Base-by-base conservation (phyloP, 1,140 invertebrate genomes). In the Fopius arisanus region DNA sequence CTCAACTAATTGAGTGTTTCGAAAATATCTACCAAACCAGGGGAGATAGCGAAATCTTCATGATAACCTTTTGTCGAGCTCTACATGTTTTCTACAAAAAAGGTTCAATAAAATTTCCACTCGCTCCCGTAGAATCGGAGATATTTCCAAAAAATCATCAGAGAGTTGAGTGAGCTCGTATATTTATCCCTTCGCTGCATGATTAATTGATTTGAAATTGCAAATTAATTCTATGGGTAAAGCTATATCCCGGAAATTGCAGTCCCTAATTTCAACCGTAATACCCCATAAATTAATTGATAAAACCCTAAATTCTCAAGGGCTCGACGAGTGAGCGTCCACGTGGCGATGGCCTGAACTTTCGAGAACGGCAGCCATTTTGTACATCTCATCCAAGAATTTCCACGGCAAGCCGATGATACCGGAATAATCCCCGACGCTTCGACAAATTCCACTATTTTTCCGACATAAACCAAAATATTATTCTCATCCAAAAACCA, bases 321-420 rank as follows among this genome's bases (percentile, higher is more conserved):
- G 43, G 43, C n/a, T 10, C 43, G n/a, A n/a, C 43, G 16, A 48
- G 43, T 33, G 28, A 28, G 63, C 69, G 73, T 86, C 84, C 86
- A 87, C 86, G 86, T 87, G 86, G 85, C 85, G 79, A 75, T 75
- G 67, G 65, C 23, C n/a, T 83, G 84, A 87, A 85, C 77, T 77
- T 86, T 85, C 85, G 81, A 83, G 83, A 86, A 86, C 74, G 75
- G 79, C 83, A 74, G 85, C 86, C 86, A 87, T 87, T 86, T 87
- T 87, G 86, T 87, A 82, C 76, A 78, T 79, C 76, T 77, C 77
- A 59, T 59, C 62, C 3, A 16, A 65, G 71, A 75, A 43, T 68
- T 73, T 65, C 31, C 43, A 48, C 29, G 62, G 10, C 21, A 43
- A 31, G 51, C 33, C 74, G 68, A 68, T 73, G 37, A 41, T 62